Evolutionary conservation across 2,888 invertebrate genomes (phyloP).

Genomic region (Teleogryllus oceanicus): DNA sequence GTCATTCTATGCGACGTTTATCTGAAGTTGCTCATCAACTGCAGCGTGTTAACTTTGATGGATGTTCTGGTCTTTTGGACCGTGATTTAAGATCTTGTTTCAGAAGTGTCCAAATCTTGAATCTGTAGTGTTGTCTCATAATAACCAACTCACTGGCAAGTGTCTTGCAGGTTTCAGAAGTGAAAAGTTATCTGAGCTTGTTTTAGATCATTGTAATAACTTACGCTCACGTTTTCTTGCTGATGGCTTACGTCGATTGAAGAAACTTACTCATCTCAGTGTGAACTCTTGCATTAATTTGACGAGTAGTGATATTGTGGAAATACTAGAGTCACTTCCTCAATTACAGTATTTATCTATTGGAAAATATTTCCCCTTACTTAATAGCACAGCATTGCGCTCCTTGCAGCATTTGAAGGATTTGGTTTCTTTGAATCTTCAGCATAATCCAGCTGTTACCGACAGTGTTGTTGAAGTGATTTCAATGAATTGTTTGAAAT

Average conservation of each 20-base stretch:
- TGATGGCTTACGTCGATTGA: constrained; percentile 40
- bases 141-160: constrained; percentile 41
- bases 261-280: constrained; percentile 41
- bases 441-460: constrained; percentile 51
- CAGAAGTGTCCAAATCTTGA: constrained; percentile 42
- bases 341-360: constrained; percentile 42
- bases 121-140: constrained; percentile 40
- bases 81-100: constrained; percentile 44
- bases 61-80: constrained; percentile 48
- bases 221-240: constrained; percentile 37
- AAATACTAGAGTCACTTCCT: constrained; percentile 40
- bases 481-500: constrained; percentile 50
- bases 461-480: constrained; percentile 55
- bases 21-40: constrained; percentile 53
- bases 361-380: constrained; percentile 43
- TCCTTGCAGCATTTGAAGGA: constrained; percentile 49
- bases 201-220: constrained; percentile 41
- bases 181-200: constrained; percentile 43
- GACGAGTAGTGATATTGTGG: constrained; percentile 39
- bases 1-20: constrained; percentile 52
- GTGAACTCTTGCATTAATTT: constrained; percentile 41
- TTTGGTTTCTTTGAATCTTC: constrained; percentile 51
- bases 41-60: constrained; percentile 51
- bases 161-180: constrained; percentile 43
- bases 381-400: constrained; percentile 45